Evolutionary conservation across 2,888 invertebrate species (phyloP).

Genomic region (Hermodice carunculata): DNA sequence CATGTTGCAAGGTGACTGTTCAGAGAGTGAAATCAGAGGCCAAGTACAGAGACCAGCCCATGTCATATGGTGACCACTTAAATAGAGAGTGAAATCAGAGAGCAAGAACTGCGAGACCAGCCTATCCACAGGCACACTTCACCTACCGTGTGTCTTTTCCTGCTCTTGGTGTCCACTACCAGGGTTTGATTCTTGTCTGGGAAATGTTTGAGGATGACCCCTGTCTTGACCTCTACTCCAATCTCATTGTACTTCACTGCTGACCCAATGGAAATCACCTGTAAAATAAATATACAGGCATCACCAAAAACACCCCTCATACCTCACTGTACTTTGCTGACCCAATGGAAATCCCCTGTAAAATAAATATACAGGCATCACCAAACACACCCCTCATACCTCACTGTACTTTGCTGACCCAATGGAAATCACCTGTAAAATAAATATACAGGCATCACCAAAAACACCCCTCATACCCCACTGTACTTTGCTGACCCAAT

Average conservation of each 20-base stretch:
- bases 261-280: conserved; percentile 64
- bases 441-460: not conserved
- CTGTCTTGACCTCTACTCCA: conserved; percentile 55
- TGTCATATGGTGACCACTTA: too few species aligned
- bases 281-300: conserved; percentile 7
- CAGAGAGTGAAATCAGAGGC: too few species aligned
- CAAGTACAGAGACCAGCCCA: too few species aligned
- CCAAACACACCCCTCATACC: conserved; percentile 46
- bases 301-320: conserved; percentile 43
- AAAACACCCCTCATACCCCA: conserved; percentile 50
- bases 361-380: not conserved
- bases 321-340: conserved; percentile 56
- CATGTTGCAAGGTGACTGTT: too few species aligned
- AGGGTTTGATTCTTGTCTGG: conserved; percentile 64
- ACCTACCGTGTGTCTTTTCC: conserved; percentile 49
- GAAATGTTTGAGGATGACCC: conserved; percentile 66
- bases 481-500: conserved; percentile 61
- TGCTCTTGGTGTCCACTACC: conserved; percentile 59
- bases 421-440: conserved; percentile 63
- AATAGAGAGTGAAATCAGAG: too few species aligned
- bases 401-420: conserved; percentile 60
- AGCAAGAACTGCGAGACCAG: too few species aligned
- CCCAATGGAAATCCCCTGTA: conserved; percentile 64
- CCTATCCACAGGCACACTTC: too few species aligned
- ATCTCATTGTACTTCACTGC: conserved; percentile 58